Evolutionary conservation across 1,140 invertebrate genomes (phyloP), one percentile per base, ranked within the genome.

Genomic region (Heterodera schachtii): DNA sequence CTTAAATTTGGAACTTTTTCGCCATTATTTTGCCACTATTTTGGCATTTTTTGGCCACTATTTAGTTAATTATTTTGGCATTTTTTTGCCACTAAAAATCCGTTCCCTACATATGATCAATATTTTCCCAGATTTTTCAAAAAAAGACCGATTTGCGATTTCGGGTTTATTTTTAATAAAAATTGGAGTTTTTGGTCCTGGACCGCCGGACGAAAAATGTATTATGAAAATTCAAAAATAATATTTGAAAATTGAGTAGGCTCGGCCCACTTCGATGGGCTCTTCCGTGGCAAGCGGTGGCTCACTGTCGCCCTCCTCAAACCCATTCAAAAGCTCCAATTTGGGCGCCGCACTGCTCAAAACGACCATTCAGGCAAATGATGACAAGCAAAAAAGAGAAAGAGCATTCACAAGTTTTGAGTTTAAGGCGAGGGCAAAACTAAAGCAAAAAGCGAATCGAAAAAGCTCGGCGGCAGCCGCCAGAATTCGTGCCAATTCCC

Each of bases 341-440:
- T n/a, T 78, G 31, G 77, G 77, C 7, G 66, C 64, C 31, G 77
- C 77, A 19, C 47, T 78, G 49, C 70, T 78, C 13, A 78, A 78
- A 21, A 41, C 57, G 11, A 78, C 76, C 43, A 46, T 78, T 69
- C 77, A 78, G 49, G 77, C 21, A 44, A 11, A 3, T 66, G 19
- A 21, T 66, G 11, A 13, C 8, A 31, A 5, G 31, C 31, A 31
- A 31, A 31, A 31, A 31, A 31, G 31, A 31, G 31, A 31, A 31
- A 31, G 31, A 31, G 31, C 31, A 31, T 31, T 31, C 31, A 0
- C 31, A 31, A 31, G 31, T 31, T 31, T 31, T 31, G 31, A 31
- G 31, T 31, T 31, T 31, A 31, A 69, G n/a, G 77, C 77, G 70
- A 78, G 49, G 70, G 31, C 31, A 9, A 78, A 69, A 9, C 31